phyloP scores from a whole-genome alignment of 2,797 vertebrate genomes.

The Onychomys arenicola region DNA sequence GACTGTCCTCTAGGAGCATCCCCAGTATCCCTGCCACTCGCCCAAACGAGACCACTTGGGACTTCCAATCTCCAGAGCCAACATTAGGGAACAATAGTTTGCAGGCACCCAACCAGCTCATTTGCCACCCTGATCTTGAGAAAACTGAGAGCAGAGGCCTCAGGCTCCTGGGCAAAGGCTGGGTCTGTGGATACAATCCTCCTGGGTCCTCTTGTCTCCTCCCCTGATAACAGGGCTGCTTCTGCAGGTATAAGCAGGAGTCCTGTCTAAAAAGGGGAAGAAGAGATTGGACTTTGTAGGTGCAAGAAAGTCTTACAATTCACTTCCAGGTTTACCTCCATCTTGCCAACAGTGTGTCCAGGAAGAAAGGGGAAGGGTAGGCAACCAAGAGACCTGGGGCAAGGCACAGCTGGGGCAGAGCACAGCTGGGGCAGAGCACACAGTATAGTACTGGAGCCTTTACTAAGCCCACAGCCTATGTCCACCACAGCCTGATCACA shows the following conservation, averaged over 20 bases:
- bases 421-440: neutral
- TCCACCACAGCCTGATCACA: neutral
- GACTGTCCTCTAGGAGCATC: neutral
- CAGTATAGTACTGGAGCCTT: neutral
- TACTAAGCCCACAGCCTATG: neutral
- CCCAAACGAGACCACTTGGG: neutral
- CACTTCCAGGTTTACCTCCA: neutral
- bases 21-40: too few species aligned
- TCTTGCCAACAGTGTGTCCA: neutral
- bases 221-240: too few species aligned
- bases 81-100: neutral
- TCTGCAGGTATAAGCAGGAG: neutral
- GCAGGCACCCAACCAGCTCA: neutral
- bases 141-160: too few species aligned
- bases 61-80: neutral
- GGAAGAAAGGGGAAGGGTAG: neutral
- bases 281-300: neutral
- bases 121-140: neutral
- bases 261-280: neutral
- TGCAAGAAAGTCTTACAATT: neutral
- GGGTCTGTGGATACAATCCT: neutral
- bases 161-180: neutral
- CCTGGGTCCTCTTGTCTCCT: neutral
- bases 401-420: neutral
- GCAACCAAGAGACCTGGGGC: neutral